Conservation (phyloP, 2,888 invertebrate genomes). For the Chymomyza caudatula region DNA sequence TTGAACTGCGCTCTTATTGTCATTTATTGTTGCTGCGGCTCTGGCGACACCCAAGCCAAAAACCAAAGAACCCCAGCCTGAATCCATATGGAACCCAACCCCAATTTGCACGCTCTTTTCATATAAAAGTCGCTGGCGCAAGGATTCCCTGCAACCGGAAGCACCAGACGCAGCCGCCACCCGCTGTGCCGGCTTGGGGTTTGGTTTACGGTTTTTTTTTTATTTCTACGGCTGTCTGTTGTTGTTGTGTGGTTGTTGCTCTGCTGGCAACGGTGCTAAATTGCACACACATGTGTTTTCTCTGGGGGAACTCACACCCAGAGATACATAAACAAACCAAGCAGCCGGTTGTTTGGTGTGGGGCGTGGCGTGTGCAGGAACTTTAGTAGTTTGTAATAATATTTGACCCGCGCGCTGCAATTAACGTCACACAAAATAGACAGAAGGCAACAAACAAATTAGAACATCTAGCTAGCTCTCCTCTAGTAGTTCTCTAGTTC, state of each 20-base stretch:
- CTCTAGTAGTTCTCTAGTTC: too few species aligned
- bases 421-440: constrained; percentile 60
- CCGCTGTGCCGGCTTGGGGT: constrained; percentile 7
- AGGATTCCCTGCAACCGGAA: neutral
- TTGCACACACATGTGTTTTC: constrained; percentile 66
- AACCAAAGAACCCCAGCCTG: neutral
- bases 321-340: neutral
- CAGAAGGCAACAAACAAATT: constrained; percentile 50
- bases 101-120: constrained; percentile 67
- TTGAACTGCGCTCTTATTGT: constrained; percentile 71
- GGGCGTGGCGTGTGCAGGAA: neutral
- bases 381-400: constrained; percentile 51
- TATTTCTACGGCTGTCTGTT: constrained; percentile 17
- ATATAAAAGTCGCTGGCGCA: constrained; percentile 43
- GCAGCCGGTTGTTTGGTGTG: neutral
- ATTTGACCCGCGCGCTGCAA: constrained; percentile 66
- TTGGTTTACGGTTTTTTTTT: neutral
- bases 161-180: neutral
- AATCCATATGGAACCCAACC: constrained; percentile 41
- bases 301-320: constrained; percentile 36
- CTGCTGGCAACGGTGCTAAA: constrained; percentile 66
- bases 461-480: constrained; percentile 28
- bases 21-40: constrained; percentile 61
- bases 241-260: constrained; percentile 23
- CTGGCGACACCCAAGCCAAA: neutral